Percentiles rank a stretch among this genome's conserved stretches.
These are phyloP conservation scores for Pterocles burchelli DNA, from an alignment of 2,113 vertebrate genomes.

Conservation along the genomic window DNA sequence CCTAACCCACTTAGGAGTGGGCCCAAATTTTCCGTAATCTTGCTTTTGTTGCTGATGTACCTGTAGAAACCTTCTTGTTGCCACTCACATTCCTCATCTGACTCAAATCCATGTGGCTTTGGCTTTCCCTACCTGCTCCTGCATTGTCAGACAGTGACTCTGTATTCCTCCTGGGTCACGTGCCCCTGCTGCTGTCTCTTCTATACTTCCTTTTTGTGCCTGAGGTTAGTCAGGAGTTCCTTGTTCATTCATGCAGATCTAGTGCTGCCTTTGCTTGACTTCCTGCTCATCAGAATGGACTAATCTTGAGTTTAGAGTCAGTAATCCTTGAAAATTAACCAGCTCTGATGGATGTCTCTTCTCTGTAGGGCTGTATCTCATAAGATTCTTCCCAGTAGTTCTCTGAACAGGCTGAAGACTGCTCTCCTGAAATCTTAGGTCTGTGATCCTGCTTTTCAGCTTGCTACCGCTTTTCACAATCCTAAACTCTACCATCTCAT, in stretches of 20 bases:
- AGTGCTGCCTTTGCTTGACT: neutral
- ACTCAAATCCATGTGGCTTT: neutral
- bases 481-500: neutral
- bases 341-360: neutral
- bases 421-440: neutral
- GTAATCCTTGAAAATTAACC: neutral
- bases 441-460: neutral
- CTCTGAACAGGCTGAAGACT: neutral
- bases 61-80: neutral
- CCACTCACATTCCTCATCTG: neutral
- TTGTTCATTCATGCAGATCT: neutral
- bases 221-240: neutral
- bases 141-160: neutral
- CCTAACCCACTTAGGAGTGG: neutral
- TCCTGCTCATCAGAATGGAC: neutral
- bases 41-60: neutral
- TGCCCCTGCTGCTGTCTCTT: neutral
- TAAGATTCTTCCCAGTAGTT: neutral
- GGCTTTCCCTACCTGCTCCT: neutral
- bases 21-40: neutral
- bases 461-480: neutral
- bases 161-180: neutral
- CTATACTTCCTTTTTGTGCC: neutral
- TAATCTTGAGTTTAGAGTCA: neutral
- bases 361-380: neutral